phyloP scores from a whole-genome alignment of 92 coral and sea anemone genomes.

The Blastomussa wellsi region DNA sequence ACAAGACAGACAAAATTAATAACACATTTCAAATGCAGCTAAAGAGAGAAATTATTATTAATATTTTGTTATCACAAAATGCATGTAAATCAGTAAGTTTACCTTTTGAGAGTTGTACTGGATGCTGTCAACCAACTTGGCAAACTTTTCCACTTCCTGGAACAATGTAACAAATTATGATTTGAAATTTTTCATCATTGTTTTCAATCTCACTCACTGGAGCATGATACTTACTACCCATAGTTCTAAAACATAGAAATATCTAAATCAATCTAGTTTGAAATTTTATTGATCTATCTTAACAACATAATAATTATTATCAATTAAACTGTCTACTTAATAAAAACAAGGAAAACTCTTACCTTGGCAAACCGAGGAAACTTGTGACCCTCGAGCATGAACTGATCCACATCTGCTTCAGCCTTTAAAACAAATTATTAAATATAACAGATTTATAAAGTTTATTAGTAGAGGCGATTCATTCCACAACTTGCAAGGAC shows the following conservation, averaged over 20 bases:
- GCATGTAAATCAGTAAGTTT: not conserved
- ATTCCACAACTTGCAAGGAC: too few species aligned
- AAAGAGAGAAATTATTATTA: too few species aligned
- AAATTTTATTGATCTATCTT: too few species aligned
- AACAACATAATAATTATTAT: too few species aligned
- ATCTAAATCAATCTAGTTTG: too few species aligned
- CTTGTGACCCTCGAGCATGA: slow-evolving; percentile 96
- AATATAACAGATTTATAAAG: too few species aligned
- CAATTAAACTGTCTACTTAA: not conserved
- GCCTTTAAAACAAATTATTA: slow-evolving; percentile 63
- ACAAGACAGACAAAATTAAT: too few species aligned
- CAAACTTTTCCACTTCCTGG: slow-evolving; percentile 97
- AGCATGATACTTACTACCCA: not conserved
- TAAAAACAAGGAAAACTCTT: not conserved
- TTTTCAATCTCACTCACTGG: not conserved
- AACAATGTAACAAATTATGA: not conserved
- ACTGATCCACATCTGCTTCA: slow-evolving; percentile 92
- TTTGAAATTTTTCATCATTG: not conserved
- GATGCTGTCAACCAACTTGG: slow-evolving; percentile 88
- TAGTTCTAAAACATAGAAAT: too few species aligned
- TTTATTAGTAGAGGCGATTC: not conserved
- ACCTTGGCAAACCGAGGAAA: slow-evolving; percentile 96
- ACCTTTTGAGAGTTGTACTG: slow-evolving; percentile 98
- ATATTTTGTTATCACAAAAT: not conserved
- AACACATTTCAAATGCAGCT: too few species aligned